Evolutionary conservation across 2,113 vertebrate genomes (phyloP).

Genomic region (Megalops atlanticus): DNA sequence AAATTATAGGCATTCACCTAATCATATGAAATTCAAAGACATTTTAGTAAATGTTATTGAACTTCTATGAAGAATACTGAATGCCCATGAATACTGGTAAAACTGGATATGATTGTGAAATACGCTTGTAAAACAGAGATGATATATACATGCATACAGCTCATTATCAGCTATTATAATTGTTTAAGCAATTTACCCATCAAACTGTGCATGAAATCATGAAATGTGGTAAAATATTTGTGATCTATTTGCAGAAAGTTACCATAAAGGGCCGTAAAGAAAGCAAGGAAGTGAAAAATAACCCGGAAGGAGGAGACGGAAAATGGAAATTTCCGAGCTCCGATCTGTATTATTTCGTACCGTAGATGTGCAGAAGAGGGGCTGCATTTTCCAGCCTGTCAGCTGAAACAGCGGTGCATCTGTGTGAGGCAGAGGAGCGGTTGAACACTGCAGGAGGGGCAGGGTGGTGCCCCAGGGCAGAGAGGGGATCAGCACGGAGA

Average conservation of each 20-base stretch:
- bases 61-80: too few species aligned
- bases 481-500: too few species aligned
- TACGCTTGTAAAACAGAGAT: not conserved
- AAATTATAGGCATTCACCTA: not conserved
- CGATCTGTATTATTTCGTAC: constrained; percentile 10
- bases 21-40: not conserved
- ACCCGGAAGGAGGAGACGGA: not conserved
- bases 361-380: not conserved
- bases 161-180: too few species aligned
- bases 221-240: too few species aligned
- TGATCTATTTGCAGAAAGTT: too few species aligned
- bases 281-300: not conserved
- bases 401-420: not conserved
- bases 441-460: not conserved
- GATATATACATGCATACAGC: not conserved
- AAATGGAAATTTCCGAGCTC: constrained; percentile 29
- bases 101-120: too few species aligned
- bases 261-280: not conserved
- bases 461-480: not conserved
- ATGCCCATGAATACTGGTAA: not conserved
- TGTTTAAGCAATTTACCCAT: too few species aligned
- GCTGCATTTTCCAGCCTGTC: constrained; percentile 24
- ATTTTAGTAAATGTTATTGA: too few species aligned
- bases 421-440: not conserved
- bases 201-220: too few species aligned